Conservation (phyloP, 2,888 invertebrate species). For the Holacanthella duospinosa region DNA sequence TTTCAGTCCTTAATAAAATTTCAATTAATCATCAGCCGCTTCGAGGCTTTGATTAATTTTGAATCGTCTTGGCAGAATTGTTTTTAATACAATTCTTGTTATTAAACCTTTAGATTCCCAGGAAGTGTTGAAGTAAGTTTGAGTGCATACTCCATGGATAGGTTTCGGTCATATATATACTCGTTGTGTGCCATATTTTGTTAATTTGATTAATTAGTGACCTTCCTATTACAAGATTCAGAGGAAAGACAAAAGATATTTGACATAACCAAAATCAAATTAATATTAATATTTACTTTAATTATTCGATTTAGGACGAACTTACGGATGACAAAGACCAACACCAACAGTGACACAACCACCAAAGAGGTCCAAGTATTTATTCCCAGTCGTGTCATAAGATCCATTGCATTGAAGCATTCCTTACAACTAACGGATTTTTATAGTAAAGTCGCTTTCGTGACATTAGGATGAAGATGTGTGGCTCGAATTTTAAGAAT, state of each 20-base stretch:
- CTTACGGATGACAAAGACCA: slow-evolving; percentile 96
- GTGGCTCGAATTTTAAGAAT: slow-evolving; percentile 49
- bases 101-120: slow-evolving; percentile 74
- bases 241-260: no score
- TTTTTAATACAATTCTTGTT: no score
- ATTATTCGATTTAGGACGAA: no score
- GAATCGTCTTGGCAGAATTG: no score
- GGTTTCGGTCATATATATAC: slow-evolving; percentile 84
- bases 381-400: slow-evolving; percentile 69
- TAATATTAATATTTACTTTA: no score
- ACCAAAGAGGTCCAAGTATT: slow-evolving; percentile 89
- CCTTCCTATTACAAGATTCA: slow-evolving; percentile 76
- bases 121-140: slow-evolving; percentile 71
- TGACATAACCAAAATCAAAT: no score
- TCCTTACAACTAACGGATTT: slow-evolving; percentile 69
- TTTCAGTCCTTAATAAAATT: no score
- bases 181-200: slow-evolving; percentile 82
- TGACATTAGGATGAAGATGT: slow-evolving; percentile 57
- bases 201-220: slow-evolving; percentile 68
- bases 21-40: no score
- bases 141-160: slow-evolving; percentile 81
- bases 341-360: slow-evolving; percentile 93
- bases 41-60: no score
- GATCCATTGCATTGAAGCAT: slow-evolving; percentile 87
- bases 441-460: slow-evolving; percentile 63